These are phyloP conservation scores for Chelonia mydas DNA, from an alignment of 2,797 vertebrate species.

Conservation along the genomic window DNA sequence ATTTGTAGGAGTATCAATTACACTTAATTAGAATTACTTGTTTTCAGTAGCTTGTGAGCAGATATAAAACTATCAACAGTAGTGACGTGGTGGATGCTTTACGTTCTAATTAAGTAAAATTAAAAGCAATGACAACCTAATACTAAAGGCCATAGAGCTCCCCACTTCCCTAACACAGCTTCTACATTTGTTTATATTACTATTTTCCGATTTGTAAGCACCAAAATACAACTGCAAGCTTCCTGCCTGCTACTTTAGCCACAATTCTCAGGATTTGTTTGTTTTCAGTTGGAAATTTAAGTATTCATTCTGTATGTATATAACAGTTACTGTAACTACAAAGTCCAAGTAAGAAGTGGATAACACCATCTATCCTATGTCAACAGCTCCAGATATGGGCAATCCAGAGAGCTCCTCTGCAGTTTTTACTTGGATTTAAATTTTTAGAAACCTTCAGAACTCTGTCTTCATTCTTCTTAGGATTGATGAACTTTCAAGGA, in stretches of 20 bases:
- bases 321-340: slow-evolving; percentile 40
- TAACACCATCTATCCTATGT: neutral
- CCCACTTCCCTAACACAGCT: neutral
- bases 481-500: slow-evolving; percentile 49
- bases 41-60: neutral
- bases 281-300: slow-evolving; percentile 23
- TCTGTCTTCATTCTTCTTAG: slow-evolving; percentile 25
- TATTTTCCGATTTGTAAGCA: slow-evolving; percentile 49
- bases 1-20: neutral
- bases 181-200: slow-evolving; percentile 53
- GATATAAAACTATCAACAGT: too few relatives aligned
- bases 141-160: neutral
- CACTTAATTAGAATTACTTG: neutral
- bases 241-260: slow-evolving; percentile 47
- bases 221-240: slow-evolving; percentile 53
- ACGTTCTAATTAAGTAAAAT: slow-evolving; percentile 27
- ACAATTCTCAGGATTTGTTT: neutral
- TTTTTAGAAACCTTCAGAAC: slow-evolving; percentile 47
- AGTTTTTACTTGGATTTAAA: slow-evolving; percentile 6
- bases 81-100: neutral
- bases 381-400: neutral
- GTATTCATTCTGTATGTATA: slow-evolving; percentile 13
- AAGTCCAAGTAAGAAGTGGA: slow-evolving; percentile 10
- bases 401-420: neutral
- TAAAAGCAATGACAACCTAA: neutral